Evolutionary conservation across 2,797 vertebrate genomes (phyloP), one percentile per base, ranked within the genome.

Genomic region (Scomberomorus guttatus): DNA sequence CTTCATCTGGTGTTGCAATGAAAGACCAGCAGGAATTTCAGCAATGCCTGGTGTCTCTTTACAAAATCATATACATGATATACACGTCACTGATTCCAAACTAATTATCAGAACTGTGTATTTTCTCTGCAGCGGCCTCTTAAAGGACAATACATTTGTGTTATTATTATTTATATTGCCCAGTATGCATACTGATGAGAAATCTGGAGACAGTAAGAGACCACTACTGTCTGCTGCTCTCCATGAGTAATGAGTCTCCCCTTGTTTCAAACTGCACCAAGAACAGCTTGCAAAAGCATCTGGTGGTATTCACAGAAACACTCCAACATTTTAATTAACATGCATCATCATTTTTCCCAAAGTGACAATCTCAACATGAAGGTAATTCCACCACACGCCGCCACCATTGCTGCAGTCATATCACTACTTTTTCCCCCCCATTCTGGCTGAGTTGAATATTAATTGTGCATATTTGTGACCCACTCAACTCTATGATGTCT

Each of bases 1-100:
- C 27, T 48, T 59, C 34, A 32, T 77, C 24, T 63, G 37, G 55
- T 69, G 72, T 82, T 72, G 58, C 14, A 70, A 62, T 72, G 6
- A 78, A 70, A 70, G 29, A 69, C 34, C 25, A 42, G n/a, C 8
- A 13, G 25, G 20, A 20, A 18, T 61, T 58, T 34, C n/a, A 62
- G 34, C 32, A 7, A 46, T 54, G n/a, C 17, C 22, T 56, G 37
- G 11, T 58, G 22, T 48, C 60, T n/a, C 46, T 44, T 52, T 46
- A 10, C 63, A 42, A 13, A 42, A 42, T 42, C 39, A 42, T 17
- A 5, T n/a, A 42, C 0, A 15, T 46, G 15, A 42, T 20, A 5
- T n/a, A 42, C 0, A 15, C 39, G 15, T 61, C 17, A 57, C 18
- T 37, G 27, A 15, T 55, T 71, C 25, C 14, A 27, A 71, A 74